Percentiles rank a stretch among this genome's conserved stretches.
These are phyloP conservation scores for Lasius platythorax DNA, from an alignment of 2,888 invertebrate genomes.

Conservation along the genomic window DNA sequence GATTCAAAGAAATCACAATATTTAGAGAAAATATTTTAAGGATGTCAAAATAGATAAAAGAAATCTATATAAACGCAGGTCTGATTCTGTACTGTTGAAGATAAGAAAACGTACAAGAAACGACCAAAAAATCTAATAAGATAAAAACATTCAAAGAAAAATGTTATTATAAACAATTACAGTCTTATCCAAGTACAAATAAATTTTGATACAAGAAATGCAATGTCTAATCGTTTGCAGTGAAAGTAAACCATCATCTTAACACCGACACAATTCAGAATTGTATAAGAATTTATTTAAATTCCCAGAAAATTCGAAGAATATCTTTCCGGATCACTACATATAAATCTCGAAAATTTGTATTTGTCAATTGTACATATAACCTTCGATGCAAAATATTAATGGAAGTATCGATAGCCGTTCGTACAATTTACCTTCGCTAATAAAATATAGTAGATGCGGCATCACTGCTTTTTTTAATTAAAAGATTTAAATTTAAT, in stretches of 20 bases:
- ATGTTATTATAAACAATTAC: neutral
- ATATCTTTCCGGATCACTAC: neutral
- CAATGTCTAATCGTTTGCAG: neutral
- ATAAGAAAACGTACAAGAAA: neutral
- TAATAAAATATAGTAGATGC: neutral
- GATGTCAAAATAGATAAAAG: neutral
- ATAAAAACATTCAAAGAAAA: neutral
- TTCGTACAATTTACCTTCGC: neutral
- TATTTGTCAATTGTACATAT: neutral
- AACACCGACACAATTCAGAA: neutral
- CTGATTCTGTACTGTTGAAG: neutral
- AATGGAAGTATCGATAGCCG: neutral
- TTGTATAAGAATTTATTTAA: neutral
- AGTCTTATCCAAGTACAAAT: neutral
- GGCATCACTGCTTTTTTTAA: neutral
- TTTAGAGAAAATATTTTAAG: neutral
- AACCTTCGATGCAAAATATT: neutral
- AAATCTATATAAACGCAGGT: neutral
- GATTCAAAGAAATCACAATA: neutral
- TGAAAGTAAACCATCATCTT: neutral
- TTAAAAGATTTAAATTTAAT: conserved; percentile 14
- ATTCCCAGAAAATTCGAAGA: neutral
- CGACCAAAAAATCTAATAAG: neutral
- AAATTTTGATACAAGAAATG: neutral
- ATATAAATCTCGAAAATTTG: neutral